These are phyloP conservation scores for Siniperca scherzeri DNA, from an alignment of 2,797 vertebrate species.

Conservation along the genomic window DNA sequence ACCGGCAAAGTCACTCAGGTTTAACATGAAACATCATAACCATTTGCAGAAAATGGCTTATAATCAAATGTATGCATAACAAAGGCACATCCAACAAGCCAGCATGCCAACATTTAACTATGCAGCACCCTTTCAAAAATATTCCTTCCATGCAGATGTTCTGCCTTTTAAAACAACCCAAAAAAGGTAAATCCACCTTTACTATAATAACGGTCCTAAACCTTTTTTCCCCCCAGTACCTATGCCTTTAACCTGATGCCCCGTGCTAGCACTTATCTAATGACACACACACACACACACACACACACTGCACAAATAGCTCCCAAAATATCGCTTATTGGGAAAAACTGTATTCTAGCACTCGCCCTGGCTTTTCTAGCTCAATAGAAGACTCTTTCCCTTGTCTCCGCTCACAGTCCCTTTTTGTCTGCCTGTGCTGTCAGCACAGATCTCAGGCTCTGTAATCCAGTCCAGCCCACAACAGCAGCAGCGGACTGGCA, in stretches of 20 bases:
- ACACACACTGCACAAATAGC: conserved; percentile 60
- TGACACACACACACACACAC: conserved; percentile 65
- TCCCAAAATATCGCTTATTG: conserved; percentile 65
- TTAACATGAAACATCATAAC: conserved; percentile 54
- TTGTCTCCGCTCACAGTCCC: conserved; percentile 77
- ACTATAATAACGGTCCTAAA: conserved; percentile 50
- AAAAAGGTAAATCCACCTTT: conserved; percentile 58
- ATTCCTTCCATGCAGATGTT: conserved; percentile 64
- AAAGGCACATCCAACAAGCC: conserved; percentile 66
- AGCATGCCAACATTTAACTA: conserved; percentile 58
- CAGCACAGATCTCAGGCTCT: conserved; percentile 82
- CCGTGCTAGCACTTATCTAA: conserved; percentile 77
- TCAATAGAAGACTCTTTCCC: conserved; percentile 71
- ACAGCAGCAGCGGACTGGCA: conserved; percentile 82
- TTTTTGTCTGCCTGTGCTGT: conserved; percentile 85
- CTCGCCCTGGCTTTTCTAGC: conserved; percentile 69
- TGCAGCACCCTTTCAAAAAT: conserved; percentile 57
- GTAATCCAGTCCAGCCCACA: conserved; percentile 84
- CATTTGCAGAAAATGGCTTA: conserved; percentile 16
- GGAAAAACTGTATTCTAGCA: conserved; percentile 54
- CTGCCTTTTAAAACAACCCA: conserved; percentile 43
- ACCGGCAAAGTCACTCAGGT: conserved; percentile 67
- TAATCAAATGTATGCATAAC: conserved; percentile 43
- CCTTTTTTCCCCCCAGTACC: conserved; percentile 41
- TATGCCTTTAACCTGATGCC: conserved; percentile 84